These are phyloP conservation scores for Fopius arisanus DNA, from an alignment of 1,140 invertebrate species.

Conservation along the genomic window DNA sequence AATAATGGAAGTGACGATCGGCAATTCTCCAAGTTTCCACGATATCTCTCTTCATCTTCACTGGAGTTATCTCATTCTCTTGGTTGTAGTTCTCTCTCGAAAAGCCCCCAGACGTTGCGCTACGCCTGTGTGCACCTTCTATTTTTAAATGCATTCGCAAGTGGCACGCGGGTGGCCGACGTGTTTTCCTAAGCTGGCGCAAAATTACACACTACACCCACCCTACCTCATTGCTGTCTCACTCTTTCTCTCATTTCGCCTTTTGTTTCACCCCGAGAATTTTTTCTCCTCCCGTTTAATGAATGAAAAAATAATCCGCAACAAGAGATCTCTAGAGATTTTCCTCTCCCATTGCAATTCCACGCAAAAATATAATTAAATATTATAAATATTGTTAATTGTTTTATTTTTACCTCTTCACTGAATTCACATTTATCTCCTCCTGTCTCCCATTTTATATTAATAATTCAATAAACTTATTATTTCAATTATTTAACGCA, in stretches of 20 bases:
- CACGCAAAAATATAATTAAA: too few species aligned
- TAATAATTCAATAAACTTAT: too few species aligned
- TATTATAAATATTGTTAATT: too few species aligned
- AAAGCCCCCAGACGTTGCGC: conserved; percentile 14
- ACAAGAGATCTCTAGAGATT: too few species aligned
- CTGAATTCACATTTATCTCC: too few species aligned
- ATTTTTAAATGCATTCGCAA: conserved; percentile 64
- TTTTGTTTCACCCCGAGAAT: background rate
- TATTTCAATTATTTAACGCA: too few species aligned
- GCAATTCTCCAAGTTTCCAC: background rate
- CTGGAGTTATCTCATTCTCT: background rate
- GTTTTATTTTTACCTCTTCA: too few species aligned
- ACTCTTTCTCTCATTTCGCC: conserved; percentile 9
- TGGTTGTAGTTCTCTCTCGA: conserved; percentile 18
- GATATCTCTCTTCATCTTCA: background rate
- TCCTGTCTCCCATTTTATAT: too few species aligned
- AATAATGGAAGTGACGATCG: conserved; percentile 37
- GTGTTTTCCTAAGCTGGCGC: conserved; percentile 66
- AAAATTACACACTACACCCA: conserved; percentile 64
- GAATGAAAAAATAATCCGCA: too few species aligned
- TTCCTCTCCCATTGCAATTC: too few species aligned
- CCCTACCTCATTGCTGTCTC: conserved; percentile 31
- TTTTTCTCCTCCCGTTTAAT: too few species aligned
- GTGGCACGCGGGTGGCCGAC: conserved; percentile 63
- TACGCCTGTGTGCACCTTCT: conserved; percentile 45